Evolutionary conservation across 2,888 invertebrate genomes (phyloP).

Genomic region (Cephus sareptanus): DNA sequence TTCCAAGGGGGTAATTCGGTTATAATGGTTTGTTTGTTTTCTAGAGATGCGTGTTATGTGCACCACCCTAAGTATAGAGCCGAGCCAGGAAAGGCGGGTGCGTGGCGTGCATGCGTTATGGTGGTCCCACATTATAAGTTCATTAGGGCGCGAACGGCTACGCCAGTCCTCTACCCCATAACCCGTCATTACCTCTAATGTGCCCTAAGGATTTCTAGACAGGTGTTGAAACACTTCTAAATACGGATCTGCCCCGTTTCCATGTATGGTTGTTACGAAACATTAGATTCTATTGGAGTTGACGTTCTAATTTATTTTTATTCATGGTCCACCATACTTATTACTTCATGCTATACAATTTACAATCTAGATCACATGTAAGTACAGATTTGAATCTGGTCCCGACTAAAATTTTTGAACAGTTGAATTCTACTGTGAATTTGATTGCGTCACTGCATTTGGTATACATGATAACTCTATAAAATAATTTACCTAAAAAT

Average conservation of each 20-base stretch:
- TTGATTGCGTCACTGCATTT: background rate
- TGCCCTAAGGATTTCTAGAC: background rate
- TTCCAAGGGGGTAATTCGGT: constrained; percentile 20
- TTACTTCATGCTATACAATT: too few relatives aligned
- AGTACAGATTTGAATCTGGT: background rate
- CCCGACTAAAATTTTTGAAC: background rate
- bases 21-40: constrained; percentile 25
- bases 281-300: background rate
- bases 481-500: background rate
- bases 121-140: constrained; percentile 21
- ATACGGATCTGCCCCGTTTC: background rate
- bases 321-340: background rate
- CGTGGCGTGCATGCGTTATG: constrained; percentile 1
- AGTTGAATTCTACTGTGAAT: background rate
- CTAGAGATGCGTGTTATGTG: background rate
- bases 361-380: background rate
- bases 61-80: constrained; percentile 1
- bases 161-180: background rate
- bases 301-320: background rate
- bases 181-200: constrained; percentile 7
- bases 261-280: background rate
- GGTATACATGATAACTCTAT: background rate
- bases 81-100: background rate
- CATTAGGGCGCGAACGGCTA: constrained; percentile 10
- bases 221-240: constrained; percentile 5